Conservation (phyloP, 2,888 invertebrate species). For the Erebia aethiops region DNA sequence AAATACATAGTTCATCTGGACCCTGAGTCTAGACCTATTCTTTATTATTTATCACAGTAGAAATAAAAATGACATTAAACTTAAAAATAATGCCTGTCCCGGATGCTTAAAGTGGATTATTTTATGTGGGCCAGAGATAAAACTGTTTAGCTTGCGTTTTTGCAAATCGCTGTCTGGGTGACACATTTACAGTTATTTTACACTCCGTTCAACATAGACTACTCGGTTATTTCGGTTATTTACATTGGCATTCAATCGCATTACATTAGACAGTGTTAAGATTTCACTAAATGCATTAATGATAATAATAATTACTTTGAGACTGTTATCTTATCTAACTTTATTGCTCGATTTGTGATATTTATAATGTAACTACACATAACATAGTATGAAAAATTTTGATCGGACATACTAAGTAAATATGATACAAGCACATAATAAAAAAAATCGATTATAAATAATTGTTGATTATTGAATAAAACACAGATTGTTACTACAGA, state of each 20-base stretch:
- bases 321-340: not conserved
- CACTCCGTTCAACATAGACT: not conserved
- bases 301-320: not conserved
- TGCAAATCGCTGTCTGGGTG: not conserved
- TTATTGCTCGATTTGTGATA: not conserved
- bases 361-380: not conserved
- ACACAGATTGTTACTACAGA: slow-evolving; percentile 31
- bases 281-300: slow-evolving; percentile 8
- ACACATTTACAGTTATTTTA: slow-evolving; percentile 27
- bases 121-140: slow-evolving; percentile 15
- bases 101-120: not conserved
- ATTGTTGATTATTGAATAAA: not conserved
- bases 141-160: slow-evolving; percentile 4
- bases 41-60: too few relatives aligned
- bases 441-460: not conserved
- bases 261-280: not conserved
- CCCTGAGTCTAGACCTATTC: too few relatives aligned
- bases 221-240: not conserved
- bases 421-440: not conserved
- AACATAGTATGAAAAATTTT: not conserved
- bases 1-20: too few relatives aligned
- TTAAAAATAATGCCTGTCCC: too few relatives aligned
- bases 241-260: not conserved
- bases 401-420: not conserved
- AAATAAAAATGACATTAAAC: too few relatives aligned